Percentiles rank a stretch among this genome's conserved stretches.
These are phyloP conservation scores for Lutjanus erythropterus DNA, from an alignment of 2,113 vertebrate genomes.

Conservation along the genomic window DNA sequence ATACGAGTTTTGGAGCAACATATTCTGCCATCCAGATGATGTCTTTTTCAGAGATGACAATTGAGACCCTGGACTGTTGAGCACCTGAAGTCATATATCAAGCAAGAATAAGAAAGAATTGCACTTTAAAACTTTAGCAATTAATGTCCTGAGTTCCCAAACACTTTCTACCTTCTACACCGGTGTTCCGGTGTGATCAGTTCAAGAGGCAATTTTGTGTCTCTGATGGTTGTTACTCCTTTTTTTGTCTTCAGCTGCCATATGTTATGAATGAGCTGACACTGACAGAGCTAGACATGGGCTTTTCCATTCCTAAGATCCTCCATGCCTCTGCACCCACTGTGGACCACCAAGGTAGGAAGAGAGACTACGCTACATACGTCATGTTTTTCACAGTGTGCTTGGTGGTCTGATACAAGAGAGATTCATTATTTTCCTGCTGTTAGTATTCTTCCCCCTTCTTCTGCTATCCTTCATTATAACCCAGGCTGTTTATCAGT, in stretches of 20 bases:
- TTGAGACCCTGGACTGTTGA: no score
- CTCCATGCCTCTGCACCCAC: constrained; percentile 93
- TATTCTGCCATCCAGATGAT: no score
- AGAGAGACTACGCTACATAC: neutral
- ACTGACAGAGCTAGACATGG: constrained; percentile 98
- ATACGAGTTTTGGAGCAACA: no score
- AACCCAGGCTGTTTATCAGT: constrained; percentile 1
- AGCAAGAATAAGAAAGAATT: no score
- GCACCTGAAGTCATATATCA: no score
- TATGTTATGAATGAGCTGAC: constrained; percentile 99
- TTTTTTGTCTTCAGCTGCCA: constrained; percentile 86
- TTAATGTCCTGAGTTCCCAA: no score
- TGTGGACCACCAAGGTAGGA: constrained; percentile 95
- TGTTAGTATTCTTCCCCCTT: neutral
- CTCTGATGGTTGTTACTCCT: neutral
- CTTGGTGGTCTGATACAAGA: neutral
- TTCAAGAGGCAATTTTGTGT: neutral
- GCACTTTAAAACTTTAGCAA: no score
- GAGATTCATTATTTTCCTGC: neutral
- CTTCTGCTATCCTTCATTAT: neutral
- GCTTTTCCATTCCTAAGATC: constrained; percentile 95
- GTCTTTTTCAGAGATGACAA: no score
- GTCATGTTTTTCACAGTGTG: neutral
- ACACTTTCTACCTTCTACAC: no score
- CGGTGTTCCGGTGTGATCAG: neutral